Base-by-base conservation (phyloP, 2,888 invertebrate species). In the Platynereis dumerilii region DNA sequence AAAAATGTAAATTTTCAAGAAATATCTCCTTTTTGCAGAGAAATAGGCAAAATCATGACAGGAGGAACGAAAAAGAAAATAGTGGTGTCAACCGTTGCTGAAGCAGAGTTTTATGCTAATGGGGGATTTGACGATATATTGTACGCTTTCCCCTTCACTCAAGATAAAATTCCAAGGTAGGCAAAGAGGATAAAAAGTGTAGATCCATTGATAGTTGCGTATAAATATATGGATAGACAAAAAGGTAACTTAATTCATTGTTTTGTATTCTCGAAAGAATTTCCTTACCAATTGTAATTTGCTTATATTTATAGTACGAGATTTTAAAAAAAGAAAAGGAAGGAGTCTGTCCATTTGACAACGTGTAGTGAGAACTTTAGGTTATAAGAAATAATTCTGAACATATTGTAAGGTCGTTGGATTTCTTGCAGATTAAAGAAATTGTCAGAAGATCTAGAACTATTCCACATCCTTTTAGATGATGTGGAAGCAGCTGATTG, bases 111-210 rank as follows among this genome's bases (percentile, higher is more conserved):
- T 64, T 84, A 73, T 70, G 81, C 83, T 12, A 74, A 78, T 12
- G 71, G 72, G 66, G 83, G 82, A n/a, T 84, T 79, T 71, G 83
- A 84, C 58, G 84, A 84, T 69, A 83, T 84, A 55, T 70, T 84
- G 12, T 79, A 73, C 62, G 81, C 75, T 0, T 72, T 68, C 58
- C 79, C 81, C 1, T 72, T 83, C 29, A 75, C 79, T n/a, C 69
- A 69, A 34, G 72, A 76, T 54, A 80, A 76, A 67, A 65, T 78
- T 12, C 59, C 68, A n/a, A 75, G 76, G 80, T 80, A 68, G 48
- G 60, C 39, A 15, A 2, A 20, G 27, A n/a, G 17, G 53, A 53
- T 53, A 12, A 53, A n/a, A 17, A 53, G 15, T 53, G 12, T 26
- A 24, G 17, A 56, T n/a, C n/a, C n/a, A n/a, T n/a, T n/a, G n/a